Conservation (phyloP, 2,888 invertebrate genomes). For the Odontocolon sp. region DNA sequence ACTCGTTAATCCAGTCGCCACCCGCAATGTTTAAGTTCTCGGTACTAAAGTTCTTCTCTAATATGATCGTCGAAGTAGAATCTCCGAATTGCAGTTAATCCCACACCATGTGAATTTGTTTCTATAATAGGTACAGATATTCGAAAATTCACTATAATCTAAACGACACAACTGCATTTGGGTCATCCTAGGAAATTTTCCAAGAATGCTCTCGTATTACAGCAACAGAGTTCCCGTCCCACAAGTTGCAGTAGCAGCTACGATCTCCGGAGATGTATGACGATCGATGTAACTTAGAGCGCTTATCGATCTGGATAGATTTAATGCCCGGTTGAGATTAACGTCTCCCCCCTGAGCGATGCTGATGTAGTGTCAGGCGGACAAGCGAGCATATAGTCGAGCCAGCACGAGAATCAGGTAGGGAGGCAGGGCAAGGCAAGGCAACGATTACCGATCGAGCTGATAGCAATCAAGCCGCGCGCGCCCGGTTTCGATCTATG, state of each 20-base stretch:
- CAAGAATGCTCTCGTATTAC: no score
- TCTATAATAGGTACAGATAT: no score
- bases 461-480: slow-evolving; percentile 45
- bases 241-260: not conserved
- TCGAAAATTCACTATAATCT: no score
- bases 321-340: slow-evolving; percentile 8
- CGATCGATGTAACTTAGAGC: slow-evolving; percentile 11
- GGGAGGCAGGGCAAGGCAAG: slow-evolving; percentile 50
- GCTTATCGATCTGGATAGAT: slow-evolving; percentile 28
- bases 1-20: slow-evolving; percentile 46
- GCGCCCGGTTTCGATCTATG: slow-evolving; percentile 14
- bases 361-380: not conserved
- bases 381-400: no score
- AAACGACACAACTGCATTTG: no score
- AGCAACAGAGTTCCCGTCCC: no score
- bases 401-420: not conserved
- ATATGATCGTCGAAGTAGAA: not conserved
- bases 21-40: not conserved
- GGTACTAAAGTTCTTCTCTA: not conserved
- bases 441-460: slow-evolving; percentile 60
- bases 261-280: not conserved
- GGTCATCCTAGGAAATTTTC: no score
- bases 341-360: slow-evolving; percentile 14
- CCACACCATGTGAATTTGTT: no score
- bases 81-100: no score